Evolutionary conservation across 2,888 invertebrate genomes (phyloP).

Genomic region (Caenorhabditis sp.): DNA sequence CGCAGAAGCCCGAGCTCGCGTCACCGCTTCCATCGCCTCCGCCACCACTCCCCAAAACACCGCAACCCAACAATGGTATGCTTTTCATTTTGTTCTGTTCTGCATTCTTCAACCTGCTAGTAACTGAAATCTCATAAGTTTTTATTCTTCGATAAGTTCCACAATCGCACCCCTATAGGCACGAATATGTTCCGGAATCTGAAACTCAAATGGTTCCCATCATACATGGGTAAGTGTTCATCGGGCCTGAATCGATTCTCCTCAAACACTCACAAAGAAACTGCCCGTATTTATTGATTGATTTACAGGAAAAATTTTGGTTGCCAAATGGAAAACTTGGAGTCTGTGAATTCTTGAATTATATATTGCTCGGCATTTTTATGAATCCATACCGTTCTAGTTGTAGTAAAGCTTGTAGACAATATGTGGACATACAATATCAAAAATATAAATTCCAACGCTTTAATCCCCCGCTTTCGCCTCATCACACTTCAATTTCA

Average conservation of each 20-base stretch:
- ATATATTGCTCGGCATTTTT: too few relatives aligned
- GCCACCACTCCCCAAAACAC: constrained; percentile 54
- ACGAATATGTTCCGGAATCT: constrained; percentile 36
- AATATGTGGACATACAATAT: too few relatives aligned
- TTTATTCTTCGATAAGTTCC: background rate
- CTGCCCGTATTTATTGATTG: background rate
- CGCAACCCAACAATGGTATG: constrained; percentile 54
- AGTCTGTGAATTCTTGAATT: constrained; percentile 9
- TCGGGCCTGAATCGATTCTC: too few relatives aligned
- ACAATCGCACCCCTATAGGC: constrained; percentile 27
- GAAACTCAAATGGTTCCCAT: constrained; percentile 53
- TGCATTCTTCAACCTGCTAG: background rate
- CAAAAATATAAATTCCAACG: background rate
- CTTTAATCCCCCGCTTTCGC: constrained; percentile 29
- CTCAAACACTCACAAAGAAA: background rate
- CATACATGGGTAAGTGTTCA: constrained; percentile 49
- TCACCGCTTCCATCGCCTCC: constrained; percentile 36
- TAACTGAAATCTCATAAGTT: constrained; percentile 9
- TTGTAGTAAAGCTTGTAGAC: too few relatives aligned
- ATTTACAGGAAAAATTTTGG: constrained; percentile 41
- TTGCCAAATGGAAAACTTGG: constrained; percentile 34
- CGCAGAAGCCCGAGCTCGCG: background rate
- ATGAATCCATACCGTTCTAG: too few relatives aligned
- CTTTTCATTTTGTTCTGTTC: constrained; percentile 1
- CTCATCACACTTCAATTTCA: constrained; percentile 42